phyloP scores from a whole-genome alignment of 2,113 vertebrate species.

The Ancistrus triradiatus region DNA sequence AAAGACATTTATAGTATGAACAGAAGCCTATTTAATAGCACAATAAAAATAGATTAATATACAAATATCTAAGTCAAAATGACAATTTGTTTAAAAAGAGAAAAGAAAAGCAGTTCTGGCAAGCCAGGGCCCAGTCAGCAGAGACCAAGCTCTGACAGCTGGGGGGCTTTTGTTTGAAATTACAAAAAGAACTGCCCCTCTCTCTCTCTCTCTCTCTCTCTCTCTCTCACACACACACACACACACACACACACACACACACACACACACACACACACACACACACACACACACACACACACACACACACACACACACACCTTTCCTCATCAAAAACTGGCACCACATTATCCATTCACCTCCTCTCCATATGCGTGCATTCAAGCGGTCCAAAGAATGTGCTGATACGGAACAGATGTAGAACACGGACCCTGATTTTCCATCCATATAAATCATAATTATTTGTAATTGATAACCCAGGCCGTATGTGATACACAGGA shows the following conservation, averaged over 20 bases:
- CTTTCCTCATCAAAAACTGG: slow-evolving; percentile 34
- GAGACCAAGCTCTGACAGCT: slow-evolving; percentile 12
- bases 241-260: background rate
- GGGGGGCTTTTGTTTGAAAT: slow-evolving; percentile 39
- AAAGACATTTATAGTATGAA: too few species aligned
- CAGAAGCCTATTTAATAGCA: too few species aligned
- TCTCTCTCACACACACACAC: slow-evolving; percentile 4
- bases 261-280: slow-evolving; percentile 2
- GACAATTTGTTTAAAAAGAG: background rate
- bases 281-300: slow-evolving; percentile 4
- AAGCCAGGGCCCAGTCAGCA: slow-evolving; percentile 6
- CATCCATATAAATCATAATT: background rate
- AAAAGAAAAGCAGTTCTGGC: slow-evolving; percentile 5
- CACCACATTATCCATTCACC: slow-evolving; percentile 20
- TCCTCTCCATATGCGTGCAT: slow-evolving; percentile 20
- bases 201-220: background rate
- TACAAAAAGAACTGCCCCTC: slow-evolving; percentile 27
- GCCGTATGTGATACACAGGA: too few species aligned
- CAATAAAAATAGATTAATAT: background rate
- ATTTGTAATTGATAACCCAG: background rate
- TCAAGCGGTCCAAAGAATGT: slow-evolving; percentile 7
- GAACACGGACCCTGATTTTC: background rate
- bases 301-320: slow-evolving; percentile 20
- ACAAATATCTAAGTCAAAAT: background rate
- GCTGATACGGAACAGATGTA: slow-evolving; percentile 5